phyloP scores from a whole-genome alignment of 1,140 invertebrate genomes.

The Chymomyza costata region DNA sequence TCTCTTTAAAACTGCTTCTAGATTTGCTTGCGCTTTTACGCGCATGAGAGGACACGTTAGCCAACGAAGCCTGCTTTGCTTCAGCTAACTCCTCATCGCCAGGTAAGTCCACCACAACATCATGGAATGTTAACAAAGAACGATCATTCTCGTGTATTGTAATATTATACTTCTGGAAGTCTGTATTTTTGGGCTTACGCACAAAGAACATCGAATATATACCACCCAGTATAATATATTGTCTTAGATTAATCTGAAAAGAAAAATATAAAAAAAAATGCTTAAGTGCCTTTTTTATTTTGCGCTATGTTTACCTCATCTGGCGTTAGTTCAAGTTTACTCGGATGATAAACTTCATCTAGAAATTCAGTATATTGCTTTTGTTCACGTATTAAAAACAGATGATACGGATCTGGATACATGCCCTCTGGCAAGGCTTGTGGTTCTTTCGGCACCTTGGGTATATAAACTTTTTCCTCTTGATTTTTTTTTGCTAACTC shows the following conservation, averaged over 20 bases:
- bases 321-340: slow-evolving; percentile 14
- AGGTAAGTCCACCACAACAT: slow-evolving; percentile 12
- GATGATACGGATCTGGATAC: slow-evolving; percentile 45
- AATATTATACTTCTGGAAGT: slow-evolving; percentile 42
- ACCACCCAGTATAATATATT: slow-evolving; percentile 51
- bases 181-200: slow-evolving; percentile 35
- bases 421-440: slow-evolving; percentile 19
- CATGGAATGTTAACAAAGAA: slow-evolving; percentile 11
- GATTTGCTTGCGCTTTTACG: no score
- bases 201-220: slow-evolving; percentile 47
- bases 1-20: no score
- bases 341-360: slow-evolving; percentile 33
- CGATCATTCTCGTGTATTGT: slow-evolving; percentile 50
- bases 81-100: not conserved
- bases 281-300: no score
- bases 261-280: not conserved
- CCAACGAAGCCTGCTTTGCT: not conserved
- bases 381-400: slow-evolving; percentile 36
- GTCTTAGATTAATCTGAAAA: slow-evolving; percentile 51
- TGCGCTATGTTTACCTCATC: slow-evolving; percentile 33
- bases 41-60: no score
- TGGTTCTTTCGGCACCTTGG: slow-evolving; percentile 37
- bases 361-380: slow-evolving; percentile 29
- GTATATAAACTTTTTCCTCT: slow-evolving; percentile 3
- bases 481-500: not conserved